phyloP scores from a whole-genome alignment of 2,888 invertebrate species.

The Sturmia bella region DNA sequence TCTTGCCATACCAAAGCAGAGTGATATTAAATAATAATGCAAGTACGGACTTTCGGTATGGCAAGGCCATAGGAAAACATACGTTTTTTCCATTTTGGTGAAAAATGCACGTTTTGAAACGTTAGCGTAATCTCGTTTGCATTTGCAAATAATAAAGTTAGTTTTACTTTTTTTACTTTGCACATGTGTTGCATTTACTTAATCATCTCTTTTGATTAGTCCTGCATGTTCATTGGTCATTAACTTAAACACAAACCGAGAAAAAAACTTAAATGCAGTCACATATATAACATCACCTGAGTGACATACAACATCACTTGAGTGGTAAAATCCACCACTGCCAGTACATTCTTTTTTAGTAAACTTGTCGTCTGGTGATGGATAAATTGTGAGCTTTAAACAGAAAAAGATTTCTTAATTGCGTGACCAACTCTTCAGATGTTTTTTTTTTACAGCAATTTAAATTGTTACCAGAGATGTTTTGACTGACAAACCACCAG shows the following conservation, averaged over 20 bases:
- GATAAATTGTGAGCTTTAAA: slow-evolving; percentile 29
- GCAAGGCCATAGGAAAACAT: no score
- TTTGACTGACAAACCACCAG: background rate
- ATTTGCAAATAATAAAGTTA: no score
- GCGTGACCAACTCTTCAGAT: slow-evolving; percentile 35
- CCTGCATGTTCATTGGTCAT: slow-evolving; percentile 51
- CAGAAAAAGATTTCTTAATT: slow-evolving; percentile 36
- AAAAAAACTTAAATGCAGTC: background rate
- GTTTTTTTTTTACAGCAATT: slow-evolving; percentile 13
- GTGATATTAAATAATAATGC: no score
- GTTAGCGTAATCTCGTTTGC: no score
- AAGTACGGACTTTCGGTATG: no score
- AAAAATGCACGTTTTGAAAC: no score
- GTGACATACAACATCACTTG: slow-evolving; percentile 50
- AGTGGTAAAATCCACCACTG: slow-evolving; percentile 27
- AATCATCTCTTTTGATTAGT: slow-evolving; percentile 33
- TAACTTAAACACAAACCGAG: background rate
- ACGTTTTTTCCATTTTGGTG: no score
- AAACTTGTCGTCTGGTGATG: slow-evolving; percentile 27
- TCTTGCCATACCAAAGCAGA: no score
- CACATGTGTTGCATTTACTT: background rate
- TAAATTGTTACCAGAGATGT: background rate
- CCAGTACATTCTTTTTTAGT: background rate
- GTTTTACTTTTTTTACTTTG: background rate
- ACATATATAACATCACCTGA: slow-evolving; percentile 42